Base-by-base conservation (phyloP, 2,888 invertebrate species). In the Thecocarcelia acutangulata region DNA sequence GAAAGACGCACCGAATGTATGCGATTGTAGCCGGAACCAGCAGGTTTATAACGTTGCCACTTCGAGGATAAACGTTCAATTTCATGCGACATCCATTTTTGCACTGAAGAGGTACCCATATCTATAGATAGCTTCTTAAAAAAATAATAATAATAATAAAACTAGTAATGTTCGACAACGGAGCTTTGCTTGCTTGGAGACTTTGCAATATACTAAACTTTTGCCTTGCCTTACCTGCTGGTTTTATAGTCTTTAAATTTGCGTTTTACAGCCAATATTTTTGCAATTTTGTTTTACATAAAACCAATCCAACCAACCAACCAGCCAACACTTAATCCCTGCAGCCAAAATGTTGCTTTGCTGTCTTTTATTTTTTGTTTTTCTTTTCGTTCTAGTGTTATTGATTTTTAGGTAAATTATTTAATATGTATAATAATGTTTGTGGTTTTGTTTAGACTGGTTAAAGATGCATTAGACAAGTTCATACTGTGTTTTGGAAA, bases 21-120 rank as follows among this genome's bases (percentile, higher is more conserved):
- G 3, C 90, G 90, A 84, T 90, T 90, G 58, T 90, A 90, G 15
- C 90, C 90, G 75, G 87, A 88, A 68, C 88, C 86, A 1, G 85
- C 81, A 4, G 88, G 90, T 75, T 88, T 90, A 70, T 88, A 89
- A 8, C 90, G 88, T 73, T 90, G 87, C 78, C 89, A 79, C 61
- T 86, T 88, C 1, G 84, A 84, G 3, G 89, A 86, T 2, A 90
- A 83, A 13, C 89, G 88, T 46, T 88, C 88, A 83, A 90, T 87
- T 84, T 89, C 90, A 48, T 85, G 80, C 81, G 86, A 86, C 85
- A 90, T 89, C 89, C 89, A 90, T 58, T 87, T 87, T 33, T 89
- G 89, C 48, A 86, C 69, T 19, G 84, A 73, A 52, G 80, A 83
- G 6, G 87, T 83, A 8, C 86, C 87, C 89, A 89, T 89, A 58